Percentiles rank a stretch among this genome's conserved stretches.
Evolutionary conservation across 2,797 vertebrate genomes (phyloP).

Genomic region (Scyliorhinus canicula): DNA sequence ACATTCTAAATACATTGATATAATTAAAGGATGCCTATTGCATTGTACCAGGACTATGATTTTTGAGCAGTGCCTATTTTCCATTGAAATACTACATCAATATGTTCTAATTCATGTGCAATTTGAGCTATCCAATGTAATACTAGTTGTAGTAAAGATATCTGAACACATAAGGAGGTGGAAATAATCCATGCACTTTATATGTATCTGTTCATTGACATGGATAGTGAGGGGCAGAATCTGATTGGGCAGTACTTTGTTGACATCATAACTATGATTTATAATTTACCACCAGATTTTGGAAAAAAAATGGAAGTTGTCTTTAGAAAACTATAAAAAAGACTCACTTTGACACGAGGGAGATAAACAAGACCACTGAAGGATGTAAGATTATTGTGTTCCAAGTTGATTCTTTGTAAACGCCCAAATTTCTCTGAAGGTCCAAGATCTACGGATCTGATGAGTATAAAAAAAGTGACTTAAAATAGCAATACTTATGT

Average conservation of each 20-base stretch:
- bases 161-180: background rate
- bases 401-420: slow-evolving; percentile 64
- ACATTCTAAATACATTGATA: background rate
- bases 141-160: background rate
- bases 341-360: slow-evolving; percentile 65
- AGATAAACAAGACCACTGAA: slow-evolving; percentile 77
- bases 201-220: background rate
- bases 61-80: background rate
- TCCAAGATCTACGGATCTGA: slow-evolving; percentile 66
- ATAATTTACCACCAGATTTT: slow-evolving; percentile 33
- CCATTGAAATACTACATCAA: background rate
- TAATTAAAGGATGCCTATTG: background rate
- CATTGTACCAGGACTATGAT: background rate
- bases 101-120: background rate
- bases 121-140: background rate
- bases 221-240: background rate
- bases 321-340: background rate
- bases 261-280: slow-evolving; percentile 29
- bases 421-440: slow-evolving; percentile 65
- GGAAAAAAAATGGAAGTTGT: background rate
- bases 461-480: background rate
- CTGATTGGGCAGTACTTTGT: background rate
- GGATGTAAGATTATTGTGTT: slow-evolving; percentile 73
- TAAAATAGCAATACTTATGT: background rate
- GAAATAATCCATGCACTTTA: background rate